Evolutionary conservation across 1,140 invertebrate species (phyloP), one percentile per base, ranked within the genome.

Genomic region (Leptinotarsa undecemlineata): DNA sequence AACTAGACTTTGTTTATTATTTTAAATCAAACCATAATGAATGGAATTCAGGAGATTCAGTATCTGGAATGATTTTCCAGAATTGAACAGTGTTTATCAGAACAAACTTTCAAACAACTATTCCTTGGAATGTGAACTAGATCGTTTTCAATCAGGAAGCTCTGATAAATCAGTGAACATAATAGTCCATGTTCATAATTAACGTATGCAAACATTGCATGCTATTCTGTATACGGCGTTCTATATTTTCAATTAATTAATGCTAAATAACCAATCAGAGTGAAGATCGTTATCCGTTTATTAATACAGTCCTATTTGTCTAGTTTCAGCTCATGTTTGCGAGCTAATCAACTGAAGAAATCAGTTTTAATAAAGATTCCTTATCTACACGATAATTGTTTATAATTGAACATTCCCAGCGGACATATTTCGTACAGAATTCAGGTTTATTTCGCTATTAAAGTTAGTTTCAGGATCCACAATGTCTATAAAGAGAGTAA

Each of bases 181-280:
- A 57, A 57, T 57, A 57, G 51, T 19, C 6, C 26, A 64, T 21
- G 67, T 47, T 47, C n/a, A 70, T 60, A 60, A 70, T 72, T 72
- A 21, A 62, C 70, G 60, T 62, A 66, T 69, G 64, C 67, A 61
- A 61, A 62, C 64, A 60, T 48, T 74, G 48, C 73, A 68, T 74
- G 48, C 47, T 33, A 74, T 8, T 67, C 51, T 19, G 23, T 61
- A n/a, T 61, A 63, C 71, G 60, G 19, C 61, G 57, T 62, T 73
- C 60, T 72, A 72, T 72, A 64, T 72, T 63, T 72, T 72, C 71
- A 72, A 72, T 72, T 72, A 72, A 72, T 72, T 72, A 72, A 72
- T 72, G 71, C 21, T 64, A 72, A 72, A 72, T 64, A 72, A 64
- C 71, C 47, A 72, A 64, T 63, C 71, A 48, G 48, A 72, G 17